These are phyloP conservation scores for Morpho achilles DNA, from an alignment of 2,888 invertebrate species.

Conservation along the genomic window DNA sequence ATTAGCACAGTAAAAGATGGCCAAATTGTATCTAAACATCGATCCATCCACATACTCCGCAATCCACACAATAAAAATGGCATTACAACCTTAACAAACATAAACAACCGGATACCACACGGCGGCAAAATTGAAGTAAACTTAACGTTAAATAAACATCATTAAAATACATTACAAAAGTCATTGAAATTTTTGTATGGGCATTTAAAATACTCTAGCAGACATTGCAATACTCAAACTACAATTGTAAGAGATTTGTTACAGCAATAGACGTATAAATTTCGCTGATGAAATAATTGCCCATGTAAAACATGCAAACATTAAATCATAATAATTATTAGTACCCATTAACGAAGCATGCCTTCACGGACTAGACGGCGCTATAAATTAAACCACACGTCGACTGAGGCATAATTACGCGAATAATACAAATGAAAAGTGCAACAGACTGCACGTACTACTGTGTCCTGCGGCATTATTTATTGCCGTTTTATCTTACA, in stretches of 20 bases:
- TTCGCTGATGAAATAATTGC: conserved; percentile 13
- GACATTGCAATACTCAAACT: too few relatives aligned
- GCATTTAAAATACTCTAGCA: too few relatives aligned
- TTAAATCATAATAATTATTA: conserved; percentile 52
- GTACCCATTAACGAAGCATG: conserved; percentile 54
- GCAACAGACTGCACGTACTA: conserved; percentile 62
- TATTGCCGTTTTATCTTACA: conserved; percentile 72
- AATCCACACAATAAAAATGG: too few relatives aligned
- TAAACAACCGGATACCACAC: too few relatives aligned
- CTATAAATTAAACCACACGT: conserved; percentile 54
- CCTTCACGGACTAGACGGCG: conserved; percentile 40
- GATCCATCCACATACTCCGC: too few relatives aligned
- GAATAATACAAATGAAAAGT: conserved; percentile 68
- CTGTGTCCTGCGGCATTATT: conserved; percentile 64
- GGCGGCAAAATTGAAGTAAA: too few relatives aligned
- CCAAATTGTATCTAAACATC: too few relatives aligned
- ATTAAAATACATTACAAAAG: too few relatives aligned
- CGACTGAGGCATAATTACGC: conserved; percentile 63
- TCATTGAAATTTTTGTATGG: too few relatives aligned
- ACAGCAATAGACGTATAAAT: neutral
- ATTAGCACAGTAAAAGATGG: too few relatives aligned
- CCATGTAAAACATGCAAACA: conserved; percentile 27
- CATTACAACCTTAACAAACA: too few relatives aligned
- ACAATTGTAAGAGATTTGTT: neutral
- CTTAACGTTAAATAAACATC: too few relatives aligned